These are phyloP conservation scores for Furcifer pardalis DNA, from an alignment of 2,797 vertebrate species.

Conservation along the genomic window DNA sequence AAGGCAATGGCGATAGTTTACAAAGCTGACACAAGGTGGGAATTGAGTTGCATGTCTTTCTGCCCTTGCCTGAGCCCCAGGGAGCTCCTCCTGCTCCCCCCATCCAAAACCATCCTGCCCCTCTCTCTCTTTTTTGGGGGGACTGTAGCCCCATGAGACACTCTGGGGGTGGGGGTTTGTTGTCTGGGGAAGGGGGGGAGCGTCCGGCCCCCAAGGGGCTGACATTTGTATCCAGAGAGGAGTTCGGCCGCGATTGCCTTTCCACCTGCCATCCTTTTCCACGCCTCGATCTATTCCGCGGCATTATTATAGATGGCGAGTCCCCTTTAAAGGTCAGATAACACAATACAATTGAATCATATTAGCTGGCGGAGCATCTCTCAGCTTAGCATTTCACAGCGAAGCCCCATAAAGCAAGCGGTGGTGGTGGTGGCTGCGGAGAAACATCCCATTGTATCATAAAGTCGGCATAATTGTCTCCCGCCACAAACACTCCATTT, in stretches of 20 bases:
- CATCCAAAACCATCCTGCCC: no score
- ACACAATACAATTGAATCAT: slow-evolving; percentile 69
- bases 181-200: no score
- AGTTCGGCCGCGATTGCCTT: no score
- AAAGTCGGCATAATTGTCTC: slow-evolving; percentile 68
- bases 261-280: slow-evolving; percentile 28
- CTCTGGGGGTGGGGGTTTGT: no score
- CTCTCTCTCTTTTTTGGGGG: neutral
- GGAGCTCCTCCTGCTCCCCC: neutral
- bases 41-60: no score
- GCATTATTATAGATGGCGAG: slow-evolving; percentile 55
- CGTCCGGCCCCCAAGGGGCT: neutral
- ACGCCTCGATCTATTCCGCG: slow-evolving; percentile 38
- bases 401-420: slow-evolving; percentile 73
- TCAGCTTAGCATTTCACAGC: slow-evolving; percentile 71
- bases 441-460: slow-evolving; percentile 61
- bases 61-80: neutral
- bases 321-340: slow-evolving; percentile 73
- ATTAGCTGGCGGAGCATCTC: slow-evolving; percentile 65
- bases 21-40: no score
- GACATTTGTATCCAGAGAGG: neutral
- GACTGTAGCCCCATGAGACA: no score
- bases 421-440: slow-evolving; percentile 65
- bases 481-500: slow-evolving; percentile 74
- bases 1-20: no score